These are phyloP conservation scores for Rhamnusium bicolor DNA, from an alignment of 2,888 invertebrate species.

Conservation along the genomic window DNA sequence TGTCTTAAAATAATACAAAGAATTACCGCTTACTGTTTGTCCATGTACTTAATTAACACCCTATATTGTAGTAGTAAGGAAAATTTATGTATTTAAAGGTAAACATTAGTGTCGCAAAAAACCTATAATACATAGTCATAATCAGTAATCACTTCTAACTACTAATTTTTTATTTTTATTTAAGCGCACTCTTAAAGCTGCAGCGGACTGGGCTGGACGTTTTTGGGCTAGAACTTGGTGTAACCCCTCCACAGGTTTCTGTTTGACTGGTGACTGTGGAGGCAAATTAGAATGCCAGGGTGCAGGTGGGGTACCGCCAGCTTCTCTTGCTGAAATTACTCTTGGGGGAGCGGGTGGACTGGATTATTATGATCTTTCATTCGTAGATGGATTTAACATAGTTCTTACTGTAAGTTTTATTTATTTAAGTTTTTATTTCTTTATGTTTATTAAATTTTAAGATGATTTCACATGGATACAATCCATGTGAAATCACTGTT, in stretches of 20 bases:
- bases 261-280: slow-evolving; percentile 70
- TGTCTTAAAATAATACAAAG: no score
- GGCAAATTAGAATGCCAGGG: slow-evolving; percentile 68
- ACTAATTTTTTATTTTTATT: slow-evolving; percentile 10
- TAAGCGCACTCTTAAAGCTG: slow-evolving; percentile 52
- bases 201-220: slow-evolving; percentile 68
- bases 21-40: no score
- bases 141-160: no score
- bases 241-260: slow-evolving; percentile 60
- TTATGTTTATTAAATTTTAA: no score
- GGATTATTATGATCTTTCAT: slow-evolving; percentile 72
- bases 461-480: no score
- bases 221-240: slow-evolving; percentile 72
- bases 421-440: no score
- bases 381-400: slow-evolving; percentile 73
- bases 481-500: no score
- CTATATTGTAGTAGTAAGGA: no score
- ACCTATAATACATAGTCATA: no score
- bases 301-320: slow-evolving; percentile 70
- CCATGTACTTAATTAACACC: no score
- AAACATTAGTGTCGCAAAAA: no score
- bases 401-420: slow-evolving; percentile 59
- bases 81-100: no score
- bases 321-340: slow-evolving; percentile 70
- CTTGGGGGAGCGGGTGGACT: slow-evolving; percentile 64